These are phyloP conservation scores for Norana najaformis DNA, from an alignment of 2,888 invertebrate genomes.

Conservation along the genomic window DNA sequence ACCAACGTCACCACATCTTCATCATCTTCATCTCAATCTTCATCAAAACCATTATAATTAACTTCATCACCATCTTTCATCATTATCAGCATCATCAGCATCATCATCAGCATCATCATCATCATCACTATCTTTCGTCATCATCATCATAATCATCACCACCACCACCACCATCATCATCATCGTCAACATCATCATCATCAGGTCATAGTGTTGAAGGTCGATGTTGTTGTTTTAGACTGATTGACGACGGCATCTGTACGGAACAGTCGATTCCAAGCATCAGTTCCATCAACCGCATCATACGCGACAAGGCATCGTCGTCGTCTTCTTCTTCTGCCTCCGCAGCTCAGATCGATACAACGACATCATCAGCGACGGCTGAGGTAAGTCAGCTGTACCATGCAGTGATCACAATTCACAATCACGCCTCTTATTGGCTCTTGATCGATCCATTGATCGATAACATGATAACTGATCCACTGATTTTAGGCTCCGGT, in stretches of 20 bases:
- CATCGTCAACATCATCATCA: conserved; percentile 27
- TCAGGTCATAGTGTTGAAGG: conserved; percentile 19
- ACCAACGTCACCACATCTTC: not conserved
- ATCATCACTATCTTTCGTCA: not conserved
- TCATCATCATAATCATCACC: conserved; percentile 30
- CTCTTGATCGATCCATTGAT: no score
- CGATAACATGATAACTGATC: no score
- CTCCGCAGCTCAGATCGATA: not conserved
- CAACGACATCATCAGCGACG: not conserved
- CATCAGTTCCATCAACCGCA: conserved; percentile 61
- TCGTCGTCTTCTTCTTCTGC: not conserved
- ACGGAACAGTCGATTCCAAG: conserved; percentile 60
- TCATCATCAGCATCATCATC: conserved; percentile 29
- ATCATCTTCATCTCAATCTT: conserved; percentile 30
- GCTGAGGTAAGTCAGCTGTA: not conserved
- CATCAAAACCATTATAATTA: conserved; percentile 16
- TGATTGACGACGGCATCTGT: conserved; percentile 59
- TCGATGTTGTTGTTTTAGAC: conserved; percentile 43
- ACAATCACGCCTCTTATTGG: not conserved
- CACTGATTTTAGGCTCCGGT: no score
- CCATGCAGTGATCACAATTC: not conserved
- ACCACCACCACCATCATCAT: conserved; percentile 24
- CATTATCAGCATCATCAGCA: conserved; percentile 25
- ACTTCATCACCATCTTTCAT: conserved; percentile 27
- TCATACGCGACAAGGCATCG: conserved; percentile 55